Evolutionary conservation across 2,888 invertebrate genomes (phyloP), one percentile per base, ranked within the genome.

Genomic region (Bombyx huttoni): DNA sequence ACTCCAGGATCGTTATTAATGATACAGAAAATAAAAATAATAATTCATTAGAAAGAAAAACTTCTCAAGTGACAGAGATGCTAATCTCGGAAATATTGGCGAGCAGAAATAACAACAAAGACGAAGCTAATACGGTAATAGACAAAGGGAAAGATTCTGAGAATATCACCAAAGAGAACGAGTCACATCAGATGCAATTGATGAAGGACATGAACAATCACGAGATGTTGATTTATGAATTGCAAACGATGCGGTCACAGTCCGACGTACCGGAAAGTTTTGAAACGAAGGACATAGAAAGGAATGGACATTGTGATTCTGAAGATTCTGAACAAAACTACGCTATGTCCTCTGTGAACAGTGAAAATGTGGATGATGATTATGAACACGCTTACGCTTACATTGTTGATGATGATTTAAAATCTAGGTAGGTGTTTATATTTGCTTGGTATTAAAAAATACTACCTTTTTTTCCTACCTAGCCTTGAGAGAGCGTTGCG

Each of bases 221-320:
- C 68, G 93, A 93, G 78, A 89, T 92, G 78, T 85, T 93, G 64
- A 93, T 93, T 64, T 91, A 92, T 56, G 93, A 93, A 70, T 70
- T 93, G 73, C 91, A 93, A 63, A 90, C 89, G 52, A 93, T 93
- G 93, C 89, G 91, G 54, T 88, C 88, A 50, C 81, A 82, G 58
- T 75, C 83, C 0, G 80, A 79, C 58, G 78, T 87, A 54, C 78
- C 81, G 7, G 80, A 81, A 35, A 58, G 53, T 49, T 56, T 77
- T 51, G 78, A 78, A 12, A 46, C 58, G 24, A 67, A 66, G 48
- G 75, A 76, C 47, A 59, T 66, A 13, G 80, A 81, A 49, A 69
- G 58, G 53, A 78, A 76, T 56, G 78, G 73, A 49, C 73, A 71
- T 51, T 82, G 79, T 56, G 87, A 85, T 60, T 86, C 86, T 8